Conservation (phyloP, 2,797 vertebrate species). For the Cottoperca gobio region DNA sequence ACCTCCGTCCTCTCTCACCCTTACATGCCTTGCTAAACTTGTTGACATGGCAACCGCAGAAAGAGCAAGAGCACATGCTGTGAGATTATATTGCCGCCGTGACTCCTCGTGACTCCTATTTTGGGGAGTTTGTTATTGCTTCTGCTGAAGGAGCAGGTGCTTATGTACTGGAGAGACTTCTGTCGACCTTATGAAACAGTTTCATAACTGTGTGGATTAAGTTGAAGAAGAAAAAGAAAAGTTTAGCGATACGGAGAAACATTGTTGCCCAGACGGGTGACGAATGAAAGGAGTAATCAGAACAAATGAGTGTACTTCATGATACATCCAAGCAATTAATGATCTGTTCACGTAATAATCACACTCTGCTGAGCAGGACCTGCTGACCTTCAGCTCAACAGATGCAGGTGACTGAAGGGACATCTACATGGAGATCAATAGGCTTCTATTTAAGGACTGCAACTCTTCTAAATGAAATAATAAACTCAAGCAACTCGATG, state of each 20-base stretch:
- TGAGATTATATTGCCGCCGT: constrained; percentile 4
- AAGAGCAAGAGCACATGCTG: constrained; percentile 24
- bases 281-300: neutral
- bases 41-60: constrained; percentile 57
- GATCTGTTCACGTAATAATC: neutral
- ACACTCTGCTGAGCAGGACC: neutral
- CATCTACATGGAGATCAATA: neutral
- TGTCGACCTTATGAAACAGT: neutral
- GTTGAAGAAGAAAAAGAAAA: neutral
- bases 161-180: neutral
- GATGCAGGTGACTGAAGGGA: neutral
- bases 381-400: too few species aligned
- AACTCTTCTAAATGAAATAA: too few species aligned
- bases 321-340: neutral
- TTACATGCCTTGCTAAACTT: constrained; percentile 28
- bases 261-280: neutral
- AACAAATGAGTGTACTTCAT: neutral
- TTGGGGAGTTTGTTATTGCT: constrained; percentile 12
- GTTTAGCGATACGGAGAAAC: neutral
- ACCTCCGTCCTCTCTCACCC: constrained; percentile 14
- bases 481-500: too few species aligned
- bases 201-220: neutral
- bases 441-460: too few species aligned
- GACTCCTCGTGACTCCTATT: constrained; percentile 2
- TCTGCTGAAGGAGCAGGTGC: neutral